Percentiles rank a stretch among this genome's conserved stretches.
phyloP scores from a whole-genome alignment of 2,888 invertebrate genomes.

The Epinotia demarniana region DNA sequence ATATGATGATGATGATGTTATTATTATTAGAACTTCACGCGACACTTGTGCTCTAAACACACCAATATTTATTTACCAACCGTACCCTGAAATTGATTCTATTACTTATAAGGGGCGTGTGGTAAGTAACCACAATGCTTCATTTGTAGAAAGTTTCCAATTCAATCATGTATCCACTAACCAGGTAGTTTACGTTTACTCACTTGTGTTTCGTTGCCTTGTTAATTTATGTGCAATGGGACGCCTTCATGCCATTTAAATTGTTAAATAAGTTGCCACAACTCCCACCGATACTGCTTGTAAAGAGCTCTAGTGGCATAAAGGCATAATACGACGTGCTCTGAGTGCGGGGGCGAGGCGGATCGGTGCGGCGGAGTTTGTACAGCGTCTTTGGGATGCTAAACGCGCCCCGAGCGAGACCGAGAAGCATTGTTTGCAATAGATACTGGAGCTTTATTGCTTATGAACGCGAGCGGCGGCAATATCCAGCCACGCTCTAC shows the following conservation, averaged over 20 bases:
- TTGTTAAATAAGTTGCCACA: constrained; percentile 18
- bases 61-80: constrained; percentile 1
- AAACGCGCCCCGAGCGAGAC: constrained; percentile 55
- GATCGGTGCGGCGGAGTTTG: constrained; percentile 48
- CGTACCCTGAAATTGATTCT: neutral
- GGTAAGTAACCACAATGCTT: neutral
- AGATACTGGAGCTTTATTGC: constrained; percentile 66
- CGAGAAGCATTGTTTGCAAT: constrained; percentile 63
- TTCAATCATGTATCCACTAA: neutral
- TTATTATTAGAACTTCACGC: neutral
- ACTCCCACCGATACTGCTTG: constrained; percentile 19
- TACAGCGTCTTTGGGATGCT: constrained; percentile 67
- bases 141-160: constrained; percentile 1
- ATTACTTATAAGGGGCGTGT: neutral
- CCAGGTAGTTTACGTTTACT: neutral
- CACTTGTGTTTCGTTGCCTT: neutral
- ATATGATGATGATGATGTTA: too few species aligned
- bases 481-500: constrained; percentile 61
- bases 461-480: constrained; percentile 60
- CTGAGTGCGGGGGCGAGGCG: constrained; percentile 47
- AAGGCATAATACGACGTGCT: constrained; percentile 47
- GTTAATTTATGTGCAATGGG: neutral
- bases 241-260: neutral
- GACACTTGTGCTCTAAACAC: constrained; percentile 6
- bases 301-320: constrained; percentile 26